A percentile compares a stretch with the other conserved stretches of the same genome.
These are phyloP conservation scores for Astyanax mexicanus DNA, from an alignment of 2,797 vertebrate genomes.

Conservation along the genomic window DNA sequence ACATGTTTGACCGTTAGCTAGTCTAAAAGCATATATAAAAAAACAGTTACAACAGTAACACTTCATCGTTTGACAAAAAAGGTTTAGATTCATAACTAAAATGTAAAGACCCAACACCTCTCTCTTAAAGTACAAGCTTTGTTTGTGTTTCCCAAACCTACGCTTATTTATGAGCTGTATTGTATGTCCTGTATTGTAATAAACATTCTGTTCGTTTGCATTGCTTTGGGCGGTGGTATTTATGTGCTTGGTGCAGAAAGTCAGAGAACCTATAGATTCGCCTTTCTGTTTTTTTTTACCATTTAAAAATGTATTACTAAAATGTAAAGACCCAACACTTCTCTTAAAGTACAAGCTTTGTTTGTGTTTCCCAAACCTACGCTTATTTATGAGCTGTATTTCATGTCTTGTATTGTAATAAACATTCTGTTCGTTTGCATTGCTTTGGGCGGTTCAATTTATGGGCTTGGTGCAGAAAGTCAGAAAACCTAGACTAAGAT, in stretches of 20 bases:
- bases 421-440: background rate
- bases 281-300: too few species aligned
- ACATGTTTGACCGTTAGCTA: background rate
- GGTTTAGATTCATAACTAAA: background rate
- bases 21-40: background rate
- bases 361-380: conserved; percentile 6
- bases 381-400: conserved; percentile 40
- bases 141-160: background rate
- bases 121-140: background rate
- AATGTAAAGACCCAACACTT: background rate
- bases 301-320: too few species aligned
- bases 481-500: too few species aligned
- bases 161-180: conserved; percentile 42
- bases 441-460: background rate
- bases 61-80: background rate
- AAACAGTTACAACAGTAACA: background rate
- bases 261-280: too few species aligned
- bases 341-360: background rate
- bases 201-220: conserved; percentile 4
- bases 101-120: background rate
- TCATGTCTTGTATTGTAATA: conserved; percentile 32
- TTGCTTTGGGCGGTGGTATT: background rate
- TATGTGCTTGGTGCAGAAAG: background rate
- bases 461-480: background rate
- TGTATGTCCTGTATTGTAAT: conserved; percentile 32